Conservation (phyloP, 1,140 invertebrate genomes). For the Drosophila chauvacae region DNA sequence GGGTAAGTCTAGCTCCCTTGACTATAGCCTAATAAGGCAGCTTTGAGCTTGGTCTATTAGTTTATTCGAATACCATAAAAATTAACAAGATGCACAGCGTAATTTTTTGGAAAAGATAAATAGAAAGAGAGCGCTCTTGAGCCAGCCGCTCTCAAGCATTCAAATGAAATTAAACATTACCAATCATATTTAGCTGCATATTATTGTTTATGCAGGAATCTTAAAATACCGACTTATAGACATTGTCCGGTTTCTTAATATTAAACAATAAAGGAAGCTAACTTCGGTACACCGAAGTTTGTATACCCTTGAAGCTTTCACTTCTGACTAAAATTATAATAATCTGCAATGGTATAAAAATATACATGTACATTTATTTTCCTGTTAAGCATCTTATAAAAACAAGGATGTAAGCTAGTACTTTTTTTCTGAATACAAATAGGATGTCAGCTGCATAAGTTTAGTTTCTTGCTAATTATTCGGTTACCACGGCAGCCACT, state of each 20-base stretch:
- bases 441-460: not conserved
- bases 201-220: not conserved
- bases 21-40: not conserved
- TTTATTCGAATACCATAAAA: not conserved
- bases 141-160: too few species aligned
- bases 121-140: too few species aligned
- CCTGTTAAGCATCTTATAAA: not conserved
- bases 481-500: not conserved
- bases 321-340: too few species aligned
- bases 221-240: not conserved
- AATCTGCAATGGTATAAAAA: not conserved
- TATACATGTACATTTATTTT: not conserved
- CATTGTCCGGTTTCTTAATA: not conserved
- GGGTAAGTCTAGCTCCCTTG: constrained; percentile 76
- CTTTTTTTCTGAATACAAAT: not conserved
- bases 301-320: too few species aligned
- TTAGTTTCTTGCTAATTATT: not conserved
- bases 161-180: too few species aligned
- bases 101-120: too few species aligned
- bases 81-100: not conserved
- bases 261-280: not conserved
- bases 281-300: too few species aligned
- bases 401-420: not conserved
- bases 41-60: not conserved
- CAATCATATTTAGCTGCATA: not conserved